Conservation (phyloP, 2,113 vertebrate genomes). For the Daphoenositta chrysoptera region DNA sequence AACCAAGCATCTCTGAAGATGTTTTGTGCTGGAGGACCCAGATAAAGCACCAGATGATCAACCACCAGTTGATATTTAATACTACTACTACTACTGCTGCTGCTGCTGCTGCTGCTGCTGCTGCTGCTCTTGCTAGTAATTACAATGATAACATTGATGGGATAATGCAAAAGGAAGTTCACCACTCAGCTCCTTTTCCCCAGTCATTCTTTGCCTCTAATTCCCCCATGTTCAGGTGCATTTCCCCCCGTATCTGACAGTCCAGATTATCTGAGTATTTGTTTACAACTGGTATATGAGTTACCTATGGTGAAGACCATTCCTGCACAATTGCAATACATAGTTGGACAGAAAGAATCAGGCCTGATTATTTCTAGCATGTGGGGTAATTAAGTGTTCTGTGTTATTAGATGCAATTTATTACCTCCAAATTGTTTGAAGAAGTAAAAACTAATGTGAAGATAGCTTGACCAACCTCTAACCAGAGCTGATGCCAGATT, state of each 20-base stretch:
- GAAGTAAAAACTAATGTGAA: not conserved
- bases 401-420: not conserved
- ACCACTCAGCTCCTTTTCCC: not conserved
- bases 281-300: not conserved
- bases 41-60: not conserved
- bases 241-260: not conserved
- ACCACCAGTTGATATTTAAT: not conserved
- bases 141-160: not conserved
- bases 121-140: not conserved
- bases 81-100: not conserved
- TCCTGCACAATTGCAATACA: not conserved
- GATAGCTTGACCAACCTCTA: not conserved
- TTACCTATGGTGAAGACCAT: not conserved
- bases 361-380: not conserved
- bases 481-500: not conserved
- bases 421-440: not conserved
- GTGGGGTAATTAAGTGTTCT: not conserved
- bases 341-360: not conserved
- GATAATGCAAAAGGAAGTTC: not conserved
- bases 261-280: not conserved
- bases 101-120: too few species aligned
- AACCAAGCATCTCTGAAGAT: not conserved
- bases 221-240: not conserved
- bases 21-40: not conserved
- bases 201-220: not conserved